Evolutionary conservation across 1,140 invertebrate genomes (phyloP).

Genomic region (Contarinia nasturtii): DNA sequence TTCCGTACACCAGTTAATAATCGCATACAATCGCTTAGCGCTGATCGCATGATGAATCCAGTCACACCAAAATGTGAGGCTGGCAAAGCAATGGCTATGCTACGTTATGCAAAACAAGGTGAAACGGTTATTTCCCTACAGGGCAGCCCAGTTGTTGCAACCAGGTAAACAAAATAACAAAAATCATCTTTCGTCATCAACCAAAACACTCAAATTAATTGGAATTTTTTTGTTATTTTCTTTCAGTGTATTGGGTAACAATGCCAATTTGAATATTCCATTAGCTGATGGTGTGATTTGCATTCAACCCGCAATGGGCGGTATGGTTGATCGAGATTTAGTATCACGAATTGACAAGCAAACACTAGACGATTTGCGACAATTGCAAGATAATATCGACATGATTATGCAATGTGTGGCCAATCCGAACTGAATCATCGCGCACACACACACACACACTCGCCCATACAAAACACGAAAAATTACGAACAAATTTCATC

Average conservation of each 20-base stretch:
- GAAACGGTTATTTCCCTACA: slow-evolving; percentile 38
- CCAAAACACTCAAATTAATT: not conserved
- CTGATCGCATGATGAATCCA: slow-evolving; percentile 13
- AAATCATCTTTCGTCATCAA: not conserved
- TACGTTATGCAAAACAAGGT: slow-evolving; percentile 34
- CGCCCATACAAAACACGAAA: no score
- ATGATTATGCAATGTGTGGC: slow-evolving; percentile 9
- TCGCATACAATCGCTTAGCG: slow-evolving; percentile 16
- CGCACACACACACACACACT: no score
- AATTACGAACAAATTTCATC: no score
- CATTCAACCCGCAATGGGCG: slow-evolving; percentile 15
- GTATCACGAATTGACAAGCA: slow-evolving; percentile 13
- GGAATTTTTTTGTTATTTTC: not conserved
- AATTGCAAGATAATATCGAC: slow-evolving; percentile 16
- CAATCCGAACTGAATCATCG: no score
- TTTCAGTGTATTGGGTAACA: slow-evolving; percentile 20
- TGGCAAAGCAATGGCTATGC: slow-evolving; percentile 30
- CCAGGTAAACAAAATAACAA: slow-evolving; percentile 12
- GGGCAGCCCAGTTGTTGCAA: slow-evolving; percentile 36
- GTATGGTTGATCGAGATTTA: slow-evolving; percentile 13
- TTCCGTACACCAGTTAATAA: slow-evolving; percentile 17
- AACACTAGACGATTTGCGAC: slow-evolving; percentile 16
- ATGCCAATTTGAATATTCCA: slow-evolving; percentile 37
- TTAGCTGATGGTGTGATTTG: slow-evolving; percentile 28
- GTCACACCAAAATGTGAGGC: slow-evolving; percentile 19